A percentile compares a stretch with the other conserved stretches of the same genome.
phyloP scores from a whole-genome alignment of 2,888 invertebrate species.

The Euplagia quadripunctaria region DNA sequence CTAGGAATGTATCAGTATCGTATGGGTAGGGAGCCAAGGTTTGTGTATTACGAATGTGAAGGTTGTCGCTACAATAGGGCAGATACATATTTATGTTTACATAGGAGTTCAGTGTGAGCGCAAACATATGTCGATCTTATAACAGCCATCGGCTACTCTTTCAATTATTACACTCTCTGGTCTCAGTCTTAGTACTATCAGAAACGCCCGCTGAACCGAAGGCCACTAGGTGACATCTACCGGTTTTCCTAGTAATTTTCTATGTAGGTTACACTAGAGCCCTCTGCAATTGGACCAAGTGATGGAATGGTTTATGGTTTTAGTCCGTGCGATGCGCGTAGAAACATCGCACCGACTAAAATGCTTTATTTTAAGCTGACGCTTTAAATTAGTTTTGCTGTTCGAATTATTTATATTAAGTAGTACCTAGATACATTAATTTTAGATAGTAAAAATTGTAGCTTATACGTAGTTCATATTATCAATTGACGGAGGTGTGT shows the following conservation, averaged over 20 bases:
- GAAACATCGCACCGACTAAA: not conserved
- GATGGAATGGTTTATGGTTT: not conserved
- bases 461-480: not conserved
- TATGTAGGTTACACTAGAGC: not conserved
- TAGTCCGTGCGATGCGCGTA: not conserved
- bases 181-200: too few relatives aligned
- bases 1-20: too few relatives aligned
- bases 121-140: too few relatives aligned
- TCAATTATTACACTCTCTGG: too few relatives aligned
- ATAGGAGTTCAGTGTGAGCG: too few relatives aligned
- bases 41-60: too few relatives aligned
- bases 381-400: not conserved
- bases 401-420: conserved; percentile 1
- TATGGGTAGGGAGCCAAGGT: too few relatives aligned
- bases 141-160: too few relatives aligned
- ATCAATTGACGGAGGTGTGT: conserved; percentile 22
- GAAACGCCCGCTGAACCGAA: too few relatives aligned
- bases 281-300: not conserved
- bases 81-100: too few relatives aligned
- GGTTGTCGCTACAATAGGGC: too few relatives aligned
- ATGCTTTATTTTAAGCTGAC: not conserved
- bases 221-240: not conserved
- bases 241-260: not conserved
- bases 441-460: conserved; percentile 13
- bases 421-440: conserved; percentile 5